Conservation (phyloP, 2,113 vertebrate species). For the Cyanocitta stelleri region DNA sequence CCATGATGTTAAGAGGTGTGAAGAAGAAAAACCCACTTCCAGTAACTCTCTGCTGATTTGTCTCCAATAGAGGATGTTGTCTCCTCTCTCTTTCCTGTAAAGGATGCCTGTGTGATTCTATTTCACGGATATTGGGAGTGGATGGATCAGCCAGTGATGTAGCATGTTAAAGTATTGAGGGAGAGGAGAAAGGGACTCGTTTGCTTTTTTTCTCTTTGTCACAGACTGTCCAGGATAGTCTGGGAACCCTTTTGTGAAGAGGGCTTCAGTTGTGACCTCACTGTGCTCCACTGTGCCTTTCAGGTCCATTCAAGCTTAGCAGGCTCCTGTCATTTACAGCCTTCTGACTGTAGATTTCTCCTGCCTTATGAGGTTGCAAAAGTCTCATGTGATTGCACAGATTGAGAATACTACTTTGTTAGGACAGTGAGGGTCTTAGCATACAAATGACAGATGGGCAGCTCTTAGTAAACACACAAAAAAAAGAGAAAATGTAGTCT, state of each 20-base stretch:
- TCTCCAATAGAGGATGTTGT: not conserved
- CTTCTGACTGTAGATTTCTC: not conserved
- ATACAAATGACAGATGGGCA: not conserved
- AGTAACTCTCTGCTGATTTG: not conserved
- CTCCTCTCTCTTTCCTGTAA: not conserved
- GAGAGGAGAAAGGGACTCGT: not conserved
- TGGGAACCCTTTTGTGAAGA: not conserved
- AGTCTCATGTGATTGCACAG: not conserved
- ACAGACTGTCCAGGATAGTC: not conserved
- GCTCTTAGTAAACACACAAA: not conserved
- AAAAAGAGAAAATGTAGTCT: not conserved
- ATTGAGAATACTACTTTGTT: not conserved
- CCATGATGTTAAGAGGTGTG: not conserved
- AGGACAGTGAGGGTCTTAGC: not conserved
- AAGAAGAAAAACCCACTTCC: not conserved
- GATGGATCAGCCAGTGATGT: not conserved
- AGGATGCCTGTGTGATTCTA: not conserved
- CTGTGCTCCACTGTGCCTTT: not conserved
- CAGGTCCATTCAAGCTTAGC: not conserved
- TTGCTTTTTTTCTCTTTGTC: not conserved
- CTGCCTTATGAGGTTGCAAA: not conserved
- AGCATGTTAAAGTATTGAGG: not conserved
- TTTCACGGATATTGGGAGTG: not conserved
- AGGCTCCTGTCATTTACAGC: not conserved
- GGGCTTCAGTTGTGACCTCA: not conserved